Evolutionary conservation across 1,140 invertebrate species (phyloP).

Genomic region (Eupristina koningsbergeri): DNA sequence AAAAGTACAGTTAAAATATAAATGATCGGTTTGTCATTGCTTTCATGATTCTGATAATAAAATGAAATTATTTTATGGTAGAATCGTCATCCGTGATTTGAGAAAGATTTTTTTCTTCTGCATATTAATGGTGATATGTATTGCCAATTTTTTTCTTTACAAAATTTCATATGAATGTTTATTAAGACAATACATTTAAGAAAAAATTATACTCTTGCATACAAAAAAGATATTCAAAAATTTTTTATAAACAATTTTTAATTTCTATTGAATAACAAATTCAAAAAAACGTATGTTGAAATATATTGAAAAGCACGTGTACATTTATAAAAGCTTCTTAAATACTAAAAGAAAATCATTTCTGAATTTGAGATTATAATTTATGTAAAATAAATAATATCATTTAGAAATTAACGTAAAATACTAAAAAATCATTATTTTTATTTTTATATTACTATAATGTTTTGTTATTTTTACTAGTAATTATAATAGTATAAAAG

Average conservation of each 20-base stretch:
- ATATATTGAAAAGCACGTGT: neutral
- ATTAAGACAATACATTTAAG: neutral
- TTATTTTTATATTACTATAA: no score
- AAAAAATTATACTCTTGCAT: neutral
- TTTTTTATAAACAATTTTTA: neutral
- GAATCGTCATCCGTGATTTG: constrained; percentile 6
- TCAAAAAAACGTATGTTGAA: neutral
- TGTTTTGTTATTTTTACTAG: no score
- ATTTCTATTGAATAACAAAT: neutral
- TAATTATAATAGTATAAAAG: no score
- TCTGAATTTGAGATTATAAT: no score
- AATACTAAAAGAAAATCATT: no score
- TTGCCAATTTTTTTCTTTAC: neutral
- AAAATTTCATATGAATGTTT: neutral
- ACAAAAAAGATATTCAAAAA: neutral
- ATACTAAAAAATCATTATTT: no score
- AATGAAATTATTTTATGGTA: constrained; percentile 22
- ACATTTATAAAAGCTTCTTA: no score
- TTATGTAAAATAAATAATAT: no score
- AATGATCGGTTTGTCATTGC: constrained; percentile 1
- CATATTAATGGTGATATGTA: neutral
- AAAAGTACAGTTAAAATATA: constrained; percentile 21
- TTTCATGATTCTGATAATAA: constrained; percentile 20
- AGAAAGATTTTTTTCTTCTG: neutral
- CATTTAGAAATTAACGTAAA: no score